Evolutionary conservation across 2,888 invertebrate genomes (phyloP).

Genomic region (Lysandra coridon): DNA sequence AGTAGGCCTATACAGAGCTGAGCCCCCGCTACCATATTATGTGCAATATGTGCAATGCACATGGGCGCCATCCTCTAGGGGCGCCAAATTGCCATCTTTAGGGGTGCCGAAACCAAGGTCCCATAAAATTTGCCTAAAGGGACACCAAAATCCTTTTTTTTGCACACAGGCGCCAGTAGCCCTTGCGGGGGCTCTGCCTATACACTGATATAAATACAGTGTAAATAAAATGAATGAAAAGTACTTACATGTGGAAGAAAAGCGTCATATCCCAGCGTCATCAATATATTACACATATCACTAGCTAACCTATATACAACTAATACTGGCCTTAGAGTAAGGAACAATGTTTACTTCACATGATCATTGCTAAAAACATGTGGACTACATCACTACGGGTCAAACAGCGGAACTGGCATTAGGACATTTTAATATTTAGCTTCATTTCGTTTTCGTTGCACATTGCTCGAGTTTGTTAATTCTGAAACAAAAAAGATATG

Average conservation of each 20-base stretch:
- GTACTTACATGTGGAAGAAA: slow-evolving; percentile 40
- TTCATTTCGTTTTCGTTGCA: not conserved
- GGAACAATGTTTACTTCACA: slow-evolving; percentile 9
- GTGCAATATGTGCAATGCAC: no score
- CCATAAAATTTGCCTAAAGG: no score
- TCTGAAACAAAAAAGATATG: slow-evolving; percentile 11
- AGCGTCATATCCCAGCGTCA: slow-evolving; percentile 27
- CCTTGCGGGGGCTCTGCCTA: no score
- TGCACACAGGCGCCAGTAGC: no score
- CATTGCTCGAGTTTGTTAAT: not conserved
- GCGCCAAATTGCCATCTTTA: no score
- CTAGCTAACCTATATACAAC: slow-evolving; percentile 38
- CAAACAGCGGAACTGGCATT: not conserved
- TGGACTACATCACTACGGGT: slow-evolving; percentile 6
- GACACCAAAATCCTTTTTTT: no score
- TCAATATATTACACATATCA: slow-evolving; percentile 34
- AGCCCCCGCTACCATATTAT: no score
- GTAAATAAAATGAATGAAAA: slow-evolving; percentile 29
- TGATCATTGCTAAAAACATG: not conserved
- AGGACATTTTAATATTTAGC: not conserved
- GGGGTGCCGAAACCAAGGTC: no score
- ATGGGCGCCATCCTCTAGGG: no score
- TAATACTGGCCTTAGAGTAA: slow-evolving; percentile 57
- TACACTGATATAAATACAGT: no score
- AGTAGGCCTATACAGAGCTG: no score